Evolutionary conservation across 92 coral and sea anemone species (phyloP), one percentile per base, ranked within the genome.

Genomic region (Scolanthus callimorphus): DNA sequence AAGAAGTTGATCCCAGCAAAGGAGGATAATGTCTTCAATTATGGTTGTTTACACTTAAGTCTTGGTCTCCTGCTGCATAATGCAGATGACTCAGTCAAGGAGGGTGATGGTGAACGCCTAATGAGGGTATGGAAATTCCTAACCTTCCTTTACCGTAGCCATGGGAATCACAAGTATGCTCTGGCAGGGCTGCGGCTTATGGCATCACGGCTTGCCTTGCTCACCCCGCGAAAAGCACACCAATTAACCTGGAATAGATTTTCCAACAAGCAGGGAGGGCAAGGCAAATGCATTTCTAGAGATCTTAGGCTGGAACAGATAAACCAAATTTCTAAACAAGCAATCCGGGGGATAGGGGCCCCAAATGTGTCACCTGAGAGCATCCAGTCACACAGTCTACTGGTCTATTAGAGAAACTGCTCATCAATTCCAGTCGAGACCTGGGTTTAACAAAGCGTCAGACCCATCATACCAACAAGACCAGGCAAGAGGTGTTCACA

Each of bases 51-150:
- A 15, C 63, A 63, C 46, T 10, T 82, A 11, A 70, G 62, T 50
- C 63, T 76, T 22, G 89, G 83, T 6, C 79, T 82, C 22, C 48
- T 82, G 34, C 41, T 64, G 3, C 34, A 71, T 41, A 70, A 82
- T 82, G 89, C 89, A 3, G 74, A 76, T 1, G 89, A 82, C 48
- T 49, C 75, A 22, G 89, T 75, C 0, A 29, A 54, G 37, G 84
- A 69, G 52, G 89, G 83, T 2, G 89, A 82, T 62, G 71, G 79
- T 25, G 83, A 69, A 39, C 60, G 79, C n/a, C 67, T 75, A 4
- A 25, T 57, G 51, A 55, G 83, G 27, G 79, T 68, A 15, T 76
- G 83, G 89, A 75, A 76, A 41, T 75, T 76, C 39, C 75, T 82
- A 21, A 82, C 83, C 0, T 63, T 47, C 29, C 21, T 76, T 3